A percentile compares a stretch with the other conserved stretches of the same genome.
Conservation (phyloP, 2,113 vertebrate genomes). For the Seriola aureovittata region DNA sequence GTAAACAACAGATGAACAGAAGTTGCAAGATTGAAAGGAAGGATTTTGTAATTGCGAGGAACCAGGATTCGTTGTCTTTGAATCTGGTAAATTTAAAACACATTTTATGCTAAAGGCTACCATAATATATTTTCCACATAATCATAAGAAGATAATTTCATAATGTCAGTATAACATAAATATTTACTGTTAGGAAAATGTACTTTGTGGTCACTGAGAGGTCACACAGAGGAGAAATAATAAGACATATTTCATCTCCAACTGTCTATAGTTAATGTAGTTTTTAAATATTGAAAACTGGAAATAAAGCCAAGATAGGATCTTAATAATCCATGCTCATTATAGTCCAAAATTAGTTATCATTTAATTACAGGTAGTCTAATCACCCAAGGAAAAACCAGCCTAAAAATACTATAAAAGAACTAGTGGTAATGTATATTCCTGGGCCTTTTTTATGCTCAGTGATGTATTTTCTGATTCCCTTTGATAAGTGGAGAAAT, state of each 20-base stretch:
- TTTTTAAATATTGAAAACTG: conserved; percentile 28
- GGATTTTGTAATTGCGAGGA: too few relatives aligned
- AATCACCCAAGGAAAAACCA: background rate
- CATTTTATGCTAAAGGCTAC: too few relatives aligned
- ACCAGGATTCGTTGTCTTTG: background rate
- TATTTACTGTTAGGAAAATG: background rate
- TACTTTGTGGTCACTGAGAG: background rate
- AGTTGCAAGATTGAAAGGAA: background rate
- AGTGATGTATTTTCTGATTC: conserved; percentile 5
- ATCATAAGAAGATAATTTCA: background rate
- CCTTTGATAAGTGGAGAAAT: conserved; percentile 2
- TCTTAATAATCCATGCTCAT: conserved; percentile 28
- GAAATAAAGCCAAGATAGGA: conserved; percentile 24
- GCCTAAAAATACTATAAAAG: background rate
- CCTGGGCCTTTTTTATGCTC: background rate
- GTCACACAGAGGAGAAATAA: background rate
- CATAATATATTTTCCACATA: background rate
- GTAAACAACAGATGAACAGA: background rate
- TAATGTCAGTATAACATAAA: background rate
- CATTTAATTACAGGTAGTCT: conserved; percentile 32
- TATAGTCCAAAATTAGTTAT: background rate
- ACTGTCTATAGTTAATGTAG: background rate
- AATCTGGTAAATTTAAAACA: background rate
- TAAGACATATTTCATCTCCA: background rate
- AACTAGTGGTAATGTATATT: background rate